Conservation (phyloP, 2,797 vertebrate genomes). For the Fundulus diaphanus region DNA sequence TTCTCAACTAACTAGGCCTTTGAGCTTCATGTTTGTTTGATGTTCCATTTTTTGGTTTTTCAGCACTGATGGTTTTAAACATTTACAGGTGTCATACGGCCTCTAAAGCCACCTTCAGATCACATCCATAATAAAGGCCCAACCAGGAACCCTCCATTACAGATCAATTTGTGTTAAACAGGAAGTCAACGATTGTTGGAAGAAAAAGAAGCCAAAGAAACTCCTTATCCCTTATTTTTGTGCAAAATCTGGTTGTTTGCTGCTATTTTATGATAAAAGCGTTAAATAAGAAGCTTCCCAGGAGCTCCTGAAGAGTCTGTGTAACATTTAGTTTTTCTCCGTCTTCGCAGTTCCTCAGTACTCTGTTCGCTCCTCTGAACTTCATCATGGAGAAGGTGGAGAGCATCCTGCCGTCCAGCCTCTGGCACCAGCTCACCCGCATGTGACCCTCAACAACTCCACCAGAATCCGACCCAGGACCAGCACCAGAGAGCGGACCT, state of each 20-base stretch:
- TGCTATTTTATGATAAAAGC: neutral
- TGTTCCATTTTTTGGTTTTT: too few relatives aligned
- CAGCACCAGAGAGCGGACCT: slow-evolving; percentile 33
- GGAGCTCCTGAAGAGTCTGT: neutral
- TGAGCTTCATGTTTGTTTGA: neutral
- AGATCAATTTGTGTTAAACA: too few relatives aligned
- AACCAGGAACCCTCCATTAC: too few relatives aligned
- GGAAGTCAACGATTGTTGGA: too few relatives aligned
- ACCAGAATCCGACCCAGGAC: slow-evolving; percentile 19
- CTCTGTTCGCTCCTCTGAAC: slow-evolving; percentile 96
- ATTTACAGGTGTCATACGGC: too few relatives aligned
- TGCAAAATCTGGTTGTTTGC: too few relatives aligned
- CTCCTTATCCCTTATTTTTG: too few relatives aligned
- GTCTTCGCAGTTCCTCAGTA: slow-evolving; percentile 92
- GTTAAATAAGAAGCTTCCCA: neutral
- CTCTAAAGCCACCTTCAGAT: too few relatives aligned
- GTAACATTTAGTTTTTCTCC: neutral
- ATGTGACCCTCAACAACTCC: slow-evolving; percentile 79
- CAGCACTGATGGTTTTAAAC: too few relatives aligned
- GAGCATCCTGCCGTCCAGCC: slow-evolving; percentile 96
- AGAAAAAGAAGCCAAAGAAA: too few relatives aligned
- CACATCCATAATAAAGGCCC: too few relatives aligned
- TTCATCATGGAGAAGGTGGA: slow-evolving; percentile 99
- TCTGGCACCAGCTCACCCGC: slow-evolving; percentile 98
- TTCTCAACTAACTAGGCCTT: neutral